Evolutionary conservation across 2,113 vertebrate species (phyloP).

Genomic region (Lanius ludovicianus): DNA sequence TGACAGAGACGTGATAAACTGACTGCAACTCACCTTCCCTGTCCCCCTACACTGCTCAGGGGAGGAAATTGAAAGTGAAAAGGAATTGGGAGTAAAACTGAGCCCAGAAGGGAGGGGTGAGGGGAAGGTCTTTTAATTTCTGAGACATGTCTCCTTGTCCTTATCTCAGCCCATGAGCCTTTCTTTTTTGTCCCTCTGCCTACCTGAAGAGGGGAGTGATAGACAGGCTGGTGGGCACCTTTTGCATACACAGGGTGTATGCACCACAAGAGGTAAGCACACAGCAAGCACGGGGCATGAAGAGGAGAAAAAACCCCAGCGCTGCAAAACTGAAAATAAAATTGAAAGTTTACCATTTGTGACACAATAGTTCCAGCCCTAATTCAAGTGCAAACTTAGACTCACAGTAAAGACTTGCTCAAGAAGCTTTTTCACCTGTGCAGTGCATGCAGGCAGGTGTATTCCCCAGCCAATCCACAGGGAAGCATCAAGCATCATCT

Average conservation of each 20-base stretch:
- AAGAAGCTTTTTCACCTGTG: not conserved
- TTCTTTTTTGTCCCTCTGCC: not conserved
- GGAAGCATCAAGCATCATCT: not conserved
- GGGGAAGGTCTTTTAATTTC: not conserved
- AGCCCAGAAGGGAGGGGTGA: not conserved
- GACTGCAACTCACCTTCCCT: not conserved
- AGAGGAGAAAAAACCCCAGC: not conserved
- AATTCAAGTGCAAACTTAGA: not conserved
- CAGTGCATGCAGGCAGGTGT: not conserved
- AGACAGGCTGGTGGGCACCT: not conserved
- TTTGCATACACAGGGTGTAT: not conserved
- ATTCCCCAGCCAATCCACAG: not conserved
- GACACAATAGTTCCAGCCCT: not conserved
- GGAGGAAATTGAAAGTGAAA: not conserved
- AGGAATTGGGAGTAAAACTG: not conserved
- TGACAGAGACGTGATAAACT: not conserved
- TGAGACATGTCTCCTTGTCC: not conserved
- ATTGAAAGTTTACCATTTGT: not conserved
- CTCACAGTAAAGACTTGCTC: not conserved
- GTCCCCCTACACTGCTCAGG: fast-evolving
- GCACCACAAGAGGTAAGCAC: not conserved
- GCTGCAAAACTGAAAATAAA: not conserved
- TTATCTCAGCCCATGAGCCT: not conserved
- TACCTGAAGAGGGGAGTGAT: not conserved
- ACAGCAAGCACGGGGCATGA: not conserved